Percentiles rank a stretch among this genome's conserved stretches.
Evolutionary conservation across 2,113 vertebrate species (phyloP).

Genomic region (Turdus rufiventris): DNA sequence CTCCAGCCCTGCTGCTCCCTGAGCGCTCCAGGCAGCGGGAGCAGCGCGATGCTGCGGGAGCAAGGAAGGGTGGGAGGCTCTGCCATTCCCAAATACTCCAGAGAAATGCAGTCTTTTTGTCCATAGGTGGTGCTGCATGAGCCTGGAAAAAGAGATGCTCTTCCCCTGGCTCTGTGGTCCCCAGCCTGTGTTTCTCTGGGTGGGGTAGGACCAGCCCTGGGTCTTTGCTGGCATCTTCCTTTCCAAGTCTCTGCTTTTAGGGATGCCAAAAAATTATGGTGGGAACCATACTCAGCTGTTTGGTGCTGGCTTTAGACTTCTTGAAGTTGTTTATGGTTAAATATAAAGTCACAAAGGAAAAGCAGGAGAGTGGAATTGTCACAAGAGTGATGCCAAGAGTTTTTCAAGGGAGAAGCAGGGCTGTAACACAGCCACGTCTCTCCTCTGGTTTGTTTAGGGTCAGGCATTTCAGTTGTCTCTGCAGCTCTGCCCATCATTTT

Average conservation of each 20-base stretch:
- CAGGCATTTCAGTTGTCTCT: background rate
- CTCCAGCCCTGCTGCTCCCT: background rate
- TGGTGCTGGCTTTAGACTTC: background rate
- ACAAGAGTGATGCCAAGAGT: fast-evolving
- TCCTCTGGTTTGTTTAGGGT: background rate
- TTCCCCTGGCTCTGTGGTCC: background rate
- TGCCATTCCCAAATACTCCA: background rate
- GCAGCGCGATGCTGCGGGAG: fast-evolving
- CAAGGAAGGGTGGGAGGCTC: background rate
- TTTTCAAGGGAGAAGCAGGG: background rate
- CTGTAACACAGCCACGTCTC: fast-evolving
- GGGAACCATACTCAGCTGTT: fast-evolving
- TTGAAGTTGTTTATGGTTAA: background rate
- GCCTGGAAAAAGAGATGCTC: background rate
- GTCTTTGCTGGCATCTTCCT: fast-evolving
- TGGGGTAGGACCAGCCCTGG: background rate
- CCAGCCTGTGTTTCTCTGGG: fast-evolving
- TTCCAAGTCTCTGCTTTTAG: background rate
- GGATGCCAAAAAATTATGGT: fast-evolving
- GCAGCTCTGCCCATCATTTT: background rate
- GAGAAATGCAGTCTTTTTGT: background rate
- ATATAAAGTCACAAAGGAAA: background rate
- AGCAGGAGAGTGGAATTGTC: background rate
- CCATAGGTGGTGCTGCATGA: conserved; percentile 31
- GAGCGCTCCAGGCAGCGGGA: background rate